These are phyloP conservation scores for Bambusicola thoracicus DNA, from an alignment of 2,113 vertebrate species.

Conservation along the genomic window DNA sequence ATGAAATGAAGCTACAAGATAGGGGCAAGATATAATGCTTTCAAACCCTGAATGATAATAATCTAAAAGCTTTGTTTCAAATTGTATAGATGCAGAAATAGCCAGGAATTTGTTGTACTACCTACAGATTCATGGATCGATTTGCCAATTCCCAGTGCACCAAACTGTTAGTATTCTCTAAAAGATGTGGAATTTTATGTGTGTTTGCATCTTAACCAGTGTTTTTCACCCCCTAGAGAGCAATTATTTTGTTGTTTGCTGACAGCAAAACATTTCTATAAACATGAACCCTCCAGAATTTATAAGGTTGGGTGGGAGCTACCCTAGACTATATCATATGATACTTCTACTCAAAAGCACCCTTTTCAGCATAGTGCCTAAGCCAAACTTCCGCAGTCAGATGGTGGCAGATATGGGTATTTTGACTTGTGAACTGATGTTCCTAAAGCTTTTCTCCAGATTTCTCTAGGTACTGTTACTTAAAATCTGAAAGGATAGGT, in stretches of 20 bases:
- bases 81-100: background rate
- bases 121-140: background rate
- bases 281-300: conserved; percentile 2
- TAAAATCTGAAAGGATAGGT: background rate
- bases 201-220: conserved; percentile 35
- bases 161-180: conserved; percentile 22
- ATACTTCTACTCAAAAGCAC: background rate
- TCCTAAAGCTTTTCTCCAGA: background rate
- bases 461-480: background rate
- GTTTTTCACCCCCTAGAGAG: background rate
- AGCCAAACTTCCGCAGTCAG: background rate
- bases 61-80: background rate
- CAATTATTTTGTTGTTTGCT: conserved; percentile 23
- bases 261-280: conserved; percentile 16
- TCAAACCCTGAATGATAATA: background rate
- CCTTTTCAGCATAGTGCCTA: background rate
- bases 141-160: background rate
- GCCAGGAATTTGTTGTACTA: background rate
- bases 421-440: background rate
- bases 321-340: background rate
- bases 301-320: background rate
- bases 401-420: background rate
- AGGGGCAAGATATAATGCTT: fast-evolving
- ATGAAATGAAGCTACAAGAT: fast-evolving
- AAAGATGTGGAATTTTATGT: conserved; percentile 3